Evolutionary conservation across 2,113 vertebrate species (phyloP), one percentile per base, ranked within the genome.

Genomic region (Perognathus longimembris): DNA sequence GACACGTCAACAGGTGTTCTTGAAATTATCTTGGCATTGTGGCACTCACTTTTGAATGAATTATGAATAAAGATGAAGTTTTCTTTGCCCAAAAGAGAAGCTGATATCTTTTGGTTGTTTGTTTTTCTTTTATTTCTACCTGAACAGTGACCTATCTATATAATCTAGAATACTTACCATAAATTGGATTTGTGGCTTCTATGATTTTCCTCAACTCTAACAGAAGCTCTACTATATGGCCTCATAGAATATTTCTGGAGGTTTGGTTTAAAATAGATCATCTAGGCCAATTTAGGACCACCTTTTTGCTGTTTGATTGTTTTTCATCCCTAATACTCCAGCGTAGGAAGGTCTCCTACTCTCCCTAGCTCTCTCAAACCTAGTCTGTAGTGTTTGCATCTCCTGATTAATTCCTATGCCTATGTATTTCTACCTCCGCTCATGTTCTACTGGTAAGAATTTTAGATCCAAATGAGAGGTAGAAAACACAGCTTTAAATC

Each of bases 91-190:
- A 24, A 32, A 93, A 76, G 59, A 90, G 57, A 78, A 66, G 24
- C 38, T 70, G 30, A 57, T 12, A 6, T 77, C 50, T 9, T 78
- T 90, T 28, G 3, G 21, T 67, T 77, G 17, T 82, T 80, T 76
- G 42, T 57, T 84, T 95, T 95, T 86, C 8, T 82, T 78, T 78
- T 50, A 54, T 34, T 64, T 86, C 32, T 83, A 26, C 40, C 83
- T 74, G 59, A 70, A 54, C 32, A 64, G 63, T 2, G 3, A 5
- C 26, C 7, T 67, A 26, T 78, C 45, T 89, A 0, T 79, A 28
- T 76, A 78, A 69, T 86, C 61, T 54, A 3, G 45, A 57, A 67
- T 77, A 26, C 12, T 90, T 92, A 85, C 24, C 18, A 15, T 93
- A 36, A 76, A 3, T 32, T 91, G 38, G 24, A 36, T 61, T 71